A percentile compares a stretch with the other conserved stretches of the same genome.
These are phyloP conservation scores for Mylabris sibirica DNA, from an alignment of 2,888 invertebrate species.

Conservation along the genomic window DNA sequence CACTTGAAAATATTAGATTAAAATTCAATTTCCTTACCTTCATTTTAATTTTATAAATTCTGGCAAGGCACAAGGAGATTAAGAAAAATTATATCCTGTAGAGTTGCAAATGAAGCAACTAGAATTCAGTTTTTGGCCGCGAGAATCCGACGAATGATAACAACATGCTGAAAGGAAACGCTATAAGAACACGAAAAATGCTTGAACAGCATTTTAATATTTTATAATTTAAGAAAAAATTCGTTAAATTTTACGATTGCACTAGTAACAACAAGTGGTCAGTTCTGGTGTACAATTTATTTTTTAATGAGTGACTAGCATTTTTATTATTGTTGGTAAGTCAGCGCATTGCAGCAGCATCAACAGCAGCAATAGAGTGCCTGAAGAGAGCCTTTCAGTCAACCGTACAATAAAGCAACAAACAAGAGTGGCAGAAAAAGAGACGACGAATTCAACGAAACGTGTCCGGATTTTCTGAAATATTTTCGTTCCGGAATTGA, in stretches of 20 bases:
- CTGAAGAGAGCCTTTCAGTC: not conserved
- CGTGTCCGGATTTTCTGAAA: conserved; percentile 9
- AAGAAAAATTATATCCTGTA: conserved; percentile 41
- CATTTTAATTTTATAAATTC: conserved; percentile 39
- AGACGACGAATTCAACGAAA: not conserved
- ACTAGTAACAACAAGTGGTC: conserved; percentile 29
- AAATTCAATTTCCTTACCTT: conserved; percentile 38
- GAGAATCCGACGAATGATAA: conserved; percentile 5
- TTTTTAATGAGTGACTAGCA: not conserved
- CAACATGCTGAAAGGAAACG: conserved; percentile 21
- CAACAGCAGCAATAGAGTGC: not conserved
- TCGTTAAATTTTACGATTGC: conserved; percentile 31
- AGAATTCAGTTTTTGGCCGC: conserved; percentile 30
- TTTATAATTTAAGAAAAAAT: conserved; percentile 32
- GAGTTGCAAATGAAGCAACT: conserved; percentile 41
- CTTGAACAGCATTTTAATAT: conserved; percentile 35
- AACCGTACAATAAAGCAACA: not conserved
- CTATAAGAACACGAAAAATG: conserved; percentile 30
- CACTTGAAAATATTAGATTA: conserved; percentile 38
- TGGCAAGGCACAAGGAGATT: conserved; percentile 34
- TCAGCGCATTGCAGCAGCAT: not conserved
- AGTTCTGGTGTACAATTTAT: not conserved
- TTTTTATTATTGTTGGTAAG: not conserved
- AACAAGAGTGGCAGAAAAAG: not conserved
- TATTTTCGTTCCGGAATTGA: conserved; percentile 13